Base-by-base conservation (phyloP, 2,797 vertebrate species). In the Heteromormyrus szaboi region DNA sequence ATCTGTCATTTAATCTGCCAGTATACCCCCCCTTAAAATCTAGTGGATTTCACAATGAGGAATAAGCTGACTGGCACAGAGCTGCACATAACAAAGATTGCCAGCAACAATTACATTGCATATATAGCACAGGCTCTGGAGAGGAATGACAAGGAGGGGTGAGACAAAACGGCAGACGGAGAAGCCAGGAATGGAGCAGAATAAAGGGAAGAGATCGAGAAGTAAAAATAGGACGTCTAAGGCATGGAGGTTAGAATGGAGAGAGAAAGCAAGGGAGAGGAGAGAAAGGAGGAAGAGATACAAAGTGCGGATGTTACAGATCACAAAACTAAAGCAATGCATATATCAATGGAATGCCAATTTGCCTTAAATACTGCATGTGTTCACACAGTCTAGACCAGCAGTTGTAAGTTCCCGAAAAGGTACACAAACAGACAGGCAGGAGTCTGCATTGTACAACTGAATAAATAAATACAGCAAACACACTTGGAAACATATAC, bases 51-150 rank as follows among this genome's bases (percentile, higher is more conserved):
- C 94, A 95, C 93, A 94, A 92, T 93, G 90, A 95, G 91, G 90
- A 94, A 95, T 94, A 93, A 84, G 94, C 91, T 90, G 90, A 93
- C 93, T 96, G 95, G 95, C 94, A 94, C 91, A 90, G 89, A 93
- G 91, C 84, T 33, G 88, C 84, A 89, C 88, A 51, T 89, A 56
- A 90, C 86, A 90, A 62, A 84, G 88, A 93, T 92, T 91, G 93
- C 93, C 93, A 93, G 92, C 62, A 89, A 92, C 89, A 93, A 92
- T 46, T 46, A 50, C 37, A 25, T 51, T 50, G 54, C 54, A 48
- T 48, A 85, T 54, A 85, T 29, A 29, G 37, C 54, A 62, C 22
- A 48, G 54, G n/a, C 44, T 59, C 51, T 59, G 22, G 33, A 37
- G 33, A 83, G 88, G 79, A 33, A 88, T 44, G 56, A 87, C 46